Base-by-base conservation (phyloP, 92 coral and sea anemone genomes). In the Bergia sp. region DNA sequence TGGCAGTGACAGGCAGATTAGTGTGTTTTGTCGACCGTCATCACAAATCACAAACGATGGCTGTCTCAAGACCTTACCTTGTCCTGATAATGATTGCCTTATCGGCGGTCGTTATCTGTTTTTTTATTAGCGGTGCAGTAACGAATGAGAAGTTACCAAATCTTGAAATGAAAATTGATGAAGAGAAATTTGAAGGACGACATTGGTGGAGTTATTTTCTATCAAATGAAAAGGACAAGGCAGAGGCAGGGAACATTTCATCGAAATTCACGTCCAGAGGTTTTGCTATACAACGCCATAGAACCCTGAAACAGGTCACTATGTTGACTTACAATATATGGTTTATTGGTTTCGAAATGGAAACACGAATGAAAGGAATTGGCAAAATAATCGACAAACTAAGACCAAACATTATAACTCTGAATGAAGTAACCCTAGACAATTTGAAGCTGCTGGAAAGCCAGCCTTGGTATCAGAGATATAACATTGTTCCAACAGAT, bases 271-370 rank as follows among this genome's bases (percentile, higher is more conserved):
- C 58, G 18, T 53, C 58, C 58, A 53, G 58, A 53, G 69, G 69
- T 16, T 20, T 21, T 0, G 37, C 67, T 11, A 8, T 55, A 36
- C 66, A 21, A 36, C 69, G 37, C 10, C 72, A 5, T 36, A 29
- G n/a, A 36, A 40, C 85, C 38, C 39, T 80, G 44, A 37, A 84
- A 67, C 45, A 44, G 49, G 38, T 75, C 82, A 75, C 83, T 21
- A 78, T 90, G 86, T 88, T 94, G 57, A 87, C 97, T 1, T 89
- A 79, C 50, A 94, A 94, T 75, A 94, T 94, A 41, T 94, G 97
- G 97, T 87, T 89, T 58, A 89, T 91, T 42, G 37, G 84, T 9
- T 85, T 82, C 71, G 86, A 89, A 81, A 89, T 88, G 86, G 29
- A 58, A 38, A 49, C 67, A 49, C 86, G 97, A 85, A 93, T 93